Base-by-base conservation (phyloP, 1,140 invertebrate species). In the Metaphire vulgaris region DNA sequence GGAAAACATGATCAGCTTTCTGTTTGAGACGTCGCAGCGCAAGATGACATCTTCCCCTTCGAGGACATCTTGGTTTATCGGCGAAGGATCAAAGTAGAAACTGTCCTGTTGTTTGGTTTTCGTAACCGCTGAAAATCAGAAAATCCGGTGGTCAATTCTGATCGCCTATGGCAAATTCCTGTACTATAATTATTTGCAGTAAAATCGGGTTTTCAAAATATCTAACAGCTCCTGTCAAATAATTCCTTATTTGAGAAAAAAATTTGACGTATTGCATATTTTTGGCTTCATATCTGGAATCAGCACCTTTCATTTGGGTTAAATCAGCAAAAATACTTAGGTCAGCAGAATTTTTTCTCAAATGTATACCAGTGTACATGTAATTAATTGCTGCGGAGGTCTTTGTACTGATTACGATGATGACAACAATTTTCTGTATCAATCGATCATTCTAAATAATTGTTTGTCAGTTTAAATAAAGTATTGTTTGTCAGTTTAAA, bases 51-150 rank as follows among this genome's bases (percentile, higher is more conserved):
- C 85, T 15, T 83, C 83, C n/a, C 89, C 89, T 77, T 89, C 89
- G n/a, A 88, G 84, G 2, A 88, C 88, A 30, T 84, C 83, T 76
- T 81, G 81, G 75, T 88, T 85, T n/a, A 83, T 83, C 0, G 90
- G 90, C 75, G 88, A 89, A 21, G 87, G 83, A 74, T 87, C 88
- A 81, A 90, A 90, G 83, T 88, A 90, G 72, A 90, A 88, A 33
- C 86, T 88, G 76, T 89, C 89, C 75, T 88, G 87, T 26, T 78
- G 56, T 26, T 71, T 66, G 0, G 66, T 32, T 70, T 56, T 56
- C 41, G 41, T 56, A 21, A 56, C 41, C 6, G 41, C 41, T 56
- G 41, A 21, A 56, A 56, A 56, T 12, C 21, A 21, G 41, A 56
- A 56, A 56, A 56, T 12, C 41, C 6, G 21, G 41, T 6, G 21